These are phyloP conservation scores for Meganola albula DNA, from an alignment of 2,888 invertebrate genomes.

Conservation along the genomic window DNA sequence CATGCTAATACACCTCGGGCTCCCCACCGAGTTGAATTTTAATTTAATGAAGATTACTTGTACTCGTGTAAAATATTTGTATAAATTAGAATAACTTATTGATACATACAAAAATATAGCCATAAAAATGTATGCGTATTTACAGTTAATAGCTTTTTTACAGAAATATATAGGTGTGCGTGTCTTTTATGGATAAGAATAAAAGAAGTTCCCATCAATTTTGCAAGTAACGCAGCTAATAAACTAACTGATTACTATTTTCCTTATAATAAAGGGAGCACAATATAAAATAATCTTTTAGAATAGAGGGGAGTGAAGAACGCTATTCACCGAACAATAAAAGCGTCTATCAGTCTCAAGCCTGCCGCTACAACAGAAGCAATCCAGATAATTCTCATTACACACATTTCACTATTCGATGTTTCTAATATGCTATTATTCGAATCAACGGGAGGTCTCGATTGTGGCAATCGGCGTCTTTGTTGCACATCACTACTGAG, in stretches of 20 bases:
- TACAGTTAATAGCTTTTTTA: constrained; percentile 31
- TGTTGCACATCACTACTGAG: constrained; percentile 71
- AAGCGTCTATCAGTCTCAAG: constrained; percentile 54
- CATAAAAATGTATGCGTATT: constrained; percentile 19
- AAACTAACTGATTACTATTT: constrained; percentile 72
- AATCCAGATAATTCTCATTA: constrained; percentile 75
- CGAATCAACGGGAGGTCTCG: constrained; percentile 65
- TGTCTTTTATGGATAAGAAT: constrained; percentile 32
- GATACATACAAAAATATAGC: constrained; percentile 25
- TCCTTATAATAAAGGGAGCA: constrained; percentile 56
- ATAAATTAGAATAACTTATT: constrained; percentile 33
- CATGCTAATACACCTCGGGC: constrained; percentile 47
- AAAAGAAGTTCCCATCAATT: constrained; percentile 43
- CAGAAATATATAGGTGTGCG: constrained; percentile 29
- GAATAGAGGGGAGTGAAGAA: constrained; percentile 64
- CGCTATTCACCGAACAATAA: constrained; percentile 65
- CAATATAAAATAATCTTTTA: constrained; percentile 66
- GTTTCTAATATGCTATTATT: constrained; percentile 69
- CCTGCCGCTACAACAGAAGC: constrained; percentile 71
- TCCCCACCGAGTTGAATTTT: constrained; percentile 44
- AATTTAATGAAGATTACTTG: constrained; percentile 42
- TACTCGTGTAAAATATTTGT: constrained; percentile 28
- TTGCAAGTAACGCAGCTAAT: constrained; percentile 70
- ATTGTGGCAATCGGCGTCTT: constrained; percentile 61
- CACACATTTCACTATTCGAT: constrained; percentile 71